Conservation (phyloP, 2,797 vertebrate species). For the Xiphorhynchus erythropygius region DNA sequence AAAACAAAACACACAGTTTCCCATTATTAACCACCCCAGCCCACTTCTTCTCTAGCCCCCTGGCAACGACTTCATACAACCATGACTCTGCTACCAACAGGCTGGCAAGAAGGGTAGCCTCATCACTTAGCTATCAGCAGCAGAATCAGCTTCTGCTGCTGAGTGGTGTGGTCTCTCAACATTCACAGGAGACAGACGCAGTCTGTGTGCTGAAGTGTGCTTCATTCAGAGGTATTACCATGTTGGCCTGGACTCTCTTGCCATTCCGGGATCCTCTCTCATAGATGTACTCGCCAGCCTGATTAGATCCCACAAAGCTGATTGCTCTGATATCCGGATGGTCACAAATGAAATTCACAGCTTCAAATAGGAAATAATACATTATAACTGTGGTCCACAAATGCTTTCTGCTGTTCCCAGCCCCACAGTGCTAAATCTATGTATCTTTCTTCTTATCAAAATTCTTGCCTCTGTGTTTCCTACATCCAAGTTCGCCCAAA, state of each 20-base stretch:
- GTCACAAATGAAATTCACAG: slow-evolving; percentile 96
- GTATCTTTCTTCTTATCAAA: rapidly evolving
- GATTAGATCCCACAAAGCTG: slow-evolving; percentile 99
- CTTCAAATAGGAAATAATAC: slow-evolving; percentile 77
- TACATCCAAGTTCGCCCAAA: background rate
- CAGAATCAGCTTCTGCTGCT: background rate
- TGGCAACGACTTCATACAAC: background rate
- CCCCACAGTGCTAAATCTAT: background rate
- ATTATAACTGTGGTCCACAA: background rate
- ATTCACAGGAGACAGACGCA: background rate
- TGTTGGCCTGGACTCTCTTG: slow-evolving; percentile 96
- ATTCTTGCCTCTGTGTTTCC: background rate
- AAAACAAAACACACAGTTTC: slow-evolving; percentile 24
- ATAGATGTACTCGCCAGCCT: slow-evolving; percentile 96
- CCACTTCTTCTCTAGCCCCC: background rate
- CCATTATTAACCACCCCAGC: background rate
- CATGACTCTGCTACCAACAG: background rate
- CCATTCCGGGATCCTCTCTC: slow-evolving; percentile 92
- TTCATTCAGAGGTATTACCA: slow-evolving; percentile 79
- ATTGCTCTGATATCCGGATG: slow-evolving; percentile 95
- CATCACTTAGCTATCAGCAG: background rate
- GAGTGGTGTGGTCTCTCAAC: background rate
- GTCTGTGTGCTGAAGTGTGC: background rate
- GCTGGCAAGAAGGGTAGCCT: background rate
- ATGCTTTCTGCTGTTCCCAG: background rate